phyloP scores from a whole-genome alignment of 2,888 invertebrate genomes.

The Dorcus hopei region DNA sequence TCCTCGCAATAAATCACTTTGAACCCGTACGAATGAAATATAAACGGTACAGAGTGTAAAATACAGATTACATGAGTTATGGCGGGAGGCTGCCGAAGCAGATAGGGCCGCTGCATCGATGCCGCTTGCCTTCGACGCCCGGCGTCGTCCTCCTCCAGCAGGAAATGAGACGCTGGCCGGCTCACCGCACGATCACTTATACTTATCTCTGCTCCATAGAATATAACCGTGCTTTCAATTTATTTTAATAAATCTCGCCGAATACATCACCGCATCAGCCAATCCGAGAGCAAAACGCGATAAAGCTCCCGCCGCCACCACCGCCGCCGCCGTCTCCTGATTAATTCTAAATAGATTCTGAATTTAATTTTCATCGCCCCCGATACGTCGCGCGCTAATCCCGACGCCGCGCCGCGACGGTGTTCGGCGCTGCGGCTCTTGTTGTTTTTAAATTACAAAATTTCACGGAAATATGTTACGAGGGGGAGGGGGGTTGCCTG shows the following conservation, averaged over 20 bases:
- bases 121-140: slow-evolving; percentile 15
- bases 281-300: slow-evolving; percentile 45
- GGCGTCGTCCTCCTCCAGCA: slow-evolving; percentile 13
- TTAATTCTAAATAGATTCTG: slow-evolving; percentile 27
- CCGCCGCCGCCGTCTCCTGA: slow-evolving; percentile 12
- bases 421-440: too few species aligned
- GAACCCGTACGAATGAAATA: background rate
- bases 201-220: slow-evolving; percentile 35
- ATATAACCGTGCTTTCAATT: slow-evolving; percentile 47
- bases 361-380: slow-evolving; percentile 19
- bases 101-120: slow-evolving; percentile 27
- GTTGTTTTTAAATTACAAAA: too few species aligned
- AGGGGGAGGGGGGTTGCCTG: too few species aligned
- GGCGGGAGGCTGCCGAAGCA: slow-evolving; percentile 26
- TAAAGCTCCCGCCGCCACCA: slow-evolving; percentile 27
- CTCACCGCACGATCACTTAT: slow-evolving; percentile 40
- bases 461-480: too few species aligned
- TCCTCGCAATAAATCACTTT: too few species aligned
- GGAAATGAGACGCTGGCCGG: slow-evolving; percentile 36
- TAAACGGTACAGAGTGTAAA: slow-evolving; percentile 6
- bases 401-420: too few species aligned
- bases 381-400: too few species aligned
- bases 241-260: slow-evolving; percentile 51
- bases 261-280: slow-evolving; percentile 40
- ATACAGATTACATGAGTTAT: slow-evolving; percentile 28